phyloP scores from a whole-genome alignment of 2,113 vertebrate species.

The mouse (Mus musculus) region GRCm39 chr7:93020001-93020500 shows the following conservation, averaged over 20 bases:
- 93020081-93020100: not conserved
- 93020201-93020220: not conserved
- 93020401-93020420: too few relatives aligned
- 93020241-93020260: not conserved
- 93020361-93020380: too few relatives aligned
- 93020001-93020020: not conserved
- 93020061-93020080: not conserved
- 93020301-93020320: too few relatives aligned
- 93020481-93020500: too few relatives aligned
- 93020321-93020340: too few relatives aligned
- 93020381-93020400: too few relatives aligned
- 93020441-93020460: too few relatives aligned
- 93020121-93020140: not conserved
- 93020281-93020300: too few relatives aligned
- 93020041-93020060: not conserved
- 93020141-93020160: not conserved
- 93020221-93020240: not conserved
- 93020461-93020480: too few relatives aligned
- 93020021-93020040: constrained; percentile 31
- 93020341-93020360: too few relatives aligned
- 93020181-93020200: not conserved
- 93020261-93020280: not conserved
- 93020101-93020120: not conserved
- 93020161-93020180: not conserved
- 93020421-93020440: too few relatives aligned